Conservation (phyloP, 2,888 invertebrate genomes). For the Tipula vernalis region DNA sequence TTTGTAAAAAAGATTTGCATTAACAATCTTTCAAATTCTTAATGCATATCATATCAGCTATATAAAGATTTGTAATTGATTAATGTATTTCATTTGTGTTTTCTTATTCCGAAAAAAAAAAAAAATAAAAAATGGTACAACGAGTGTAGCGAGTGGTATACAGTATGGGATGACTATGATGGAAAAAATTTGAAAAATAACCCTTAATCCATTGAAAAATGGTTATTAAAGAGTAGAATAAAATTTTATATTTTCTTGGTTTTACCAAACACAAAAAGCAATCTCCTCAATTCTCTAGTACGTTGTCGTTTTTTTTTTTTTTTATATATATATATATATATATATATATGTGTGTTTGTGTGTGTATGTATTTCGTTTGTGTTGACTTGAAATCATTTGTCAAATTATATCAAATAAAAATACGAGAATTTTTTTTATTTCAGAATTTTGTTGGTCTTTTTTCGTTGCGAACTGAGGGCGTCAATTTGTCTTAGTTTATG, state of each 20-base stretch:
- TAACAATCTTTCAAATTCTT: slow-evolving; percentile 4
- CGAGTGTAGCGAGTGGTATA: neutral
- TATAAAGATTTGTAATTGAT: slow-evolving; percentile 4
- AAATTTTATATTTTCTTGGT: neutral
- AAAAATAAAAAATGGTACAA: neutral
- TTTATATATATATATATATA: neutral
- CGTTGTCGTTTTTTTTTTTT: neutral
- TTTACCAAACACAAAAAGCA: neutral
- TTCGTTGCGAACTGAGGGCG: neutral
- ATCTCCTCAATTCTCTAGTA: slow-evolving; percentile 4
- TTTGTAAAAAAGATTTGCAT: slow-evolving; percentile 4
- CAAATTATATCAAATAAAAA: neutral
- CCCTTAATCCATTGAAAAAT: slow-evolving; percentile 4
- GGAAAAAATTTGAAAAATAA: neutral
- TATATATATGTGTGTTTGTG: neutral
- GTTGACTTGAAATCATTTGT: neutral
- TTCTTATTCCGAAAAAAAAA: neutral
- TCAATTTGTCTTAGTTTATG: slow-evolving; percentile 4
- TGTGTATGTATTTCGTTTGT: neutral
- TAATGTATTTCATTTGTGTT: slow-evolving; percentile 4
- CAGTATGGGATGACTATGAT: neutral
- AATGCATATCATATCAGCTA: slow-evolving; percentile 4
- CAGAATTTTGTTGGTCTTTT: neutral
- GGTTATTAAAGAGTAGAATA: neutral
- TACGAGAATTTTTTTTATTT: neutral